These are phyloP conservation scores for Chloropsis hardwickii DNA, from an alignment of 2,113 vertebrate genomes.

Conservation along the genomic window DNA sequence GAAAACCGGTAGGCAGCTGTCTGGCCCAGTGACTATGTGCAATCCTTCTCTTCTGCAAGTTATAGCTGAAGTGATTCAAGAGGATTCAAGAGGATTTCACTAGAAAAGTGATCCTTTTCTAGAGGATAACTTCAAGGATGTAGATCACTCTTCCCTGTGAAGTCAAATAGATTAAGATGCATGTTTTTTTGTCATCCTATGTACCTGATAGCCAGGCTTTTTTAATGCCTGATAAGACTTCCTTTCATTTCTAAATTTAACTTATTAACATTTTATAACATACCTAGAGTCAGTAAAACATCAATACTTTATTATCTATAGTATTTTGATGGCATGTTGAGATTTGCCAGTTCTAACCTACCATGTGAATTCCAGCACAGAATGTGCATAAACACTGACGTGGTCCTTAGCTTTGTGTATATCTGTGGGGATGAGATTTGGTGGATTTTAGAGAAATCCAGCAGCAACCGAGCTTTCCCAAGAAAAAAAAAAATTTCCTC, in stretches of 20 bases:
- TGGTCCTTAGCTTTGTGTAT: not conserved
- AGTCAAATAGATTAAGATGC: not conserved
- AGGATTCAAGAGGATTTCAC: too few relatives aligned
- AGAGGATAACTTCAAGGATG: not conserved
- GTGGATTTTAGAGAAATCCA: too few relatives aligned
- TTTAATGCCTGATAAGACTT: not conserved
- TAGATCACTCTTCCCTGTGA: not conserved
- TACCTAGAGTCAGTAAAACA: not conserved
- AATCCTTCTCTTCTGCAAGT: not conserved
- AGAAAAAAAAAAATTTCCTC: too few relatives aligned
- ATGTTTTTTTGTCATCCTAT: not conserved
- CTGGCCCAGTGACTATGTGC: not conserved
- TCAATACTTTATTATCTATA: not conserved
- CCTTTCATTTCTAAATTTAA: not conserved
- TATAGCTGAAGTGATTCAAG: not conserved
- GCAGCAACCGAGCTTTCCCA: too few relatives aligned
- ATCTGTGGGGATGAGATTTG: too few relatives aligned
- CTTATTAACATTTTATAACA: not conserved
- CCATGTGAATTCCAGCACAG: not conserved
- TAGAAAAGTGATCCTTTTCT: too few relatives aligned
- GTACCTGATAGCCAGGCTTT: not conserved
- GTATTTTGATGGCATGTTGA: accelerated
- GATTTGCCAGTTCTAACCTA: not conserved
- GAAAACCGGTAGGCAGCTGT: not conserved
- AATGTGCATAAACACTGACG: not conserved